A percentile compares a stretch with the other conserved stretches of the same genome.
These are phyloP conservation scores for Timandra comae DNA, from an alignment of 2,888 invertebrate genomes.

Conservation along the genomic window DNA sequence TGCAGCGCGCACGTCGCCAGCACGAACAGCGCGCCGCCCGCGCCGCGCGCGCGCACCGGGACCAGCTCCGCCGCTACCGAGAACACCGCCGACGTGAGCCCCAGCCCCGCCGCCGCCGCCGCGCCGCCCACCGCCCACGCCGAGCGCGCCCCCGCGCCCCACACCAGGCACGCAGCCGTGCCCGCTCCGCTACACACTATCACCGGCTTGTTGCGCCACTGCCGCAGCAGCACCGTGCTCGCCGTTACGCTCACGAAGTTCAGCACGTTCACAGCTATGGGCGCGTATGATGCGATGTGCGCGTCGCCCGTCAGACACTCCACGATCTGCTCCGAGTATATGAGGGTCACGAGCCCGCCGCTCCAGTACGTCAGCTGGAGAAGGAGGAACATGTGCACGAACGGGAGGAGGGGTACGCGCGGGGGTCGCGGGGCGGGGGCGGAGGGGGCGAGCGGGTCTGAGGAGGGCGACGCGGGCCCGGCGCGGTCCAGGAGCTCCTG, in stretches of 20 bases:
- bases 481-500: not conserved
- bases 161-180: conserved; percentile 2
- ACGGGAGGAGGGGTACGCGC: conserved; percentile 9
- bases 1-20: not conserved
- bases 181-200: conserved; percentile 5
- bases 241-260: conserved; percentile 4
- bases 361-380: conserved; percentile 22
- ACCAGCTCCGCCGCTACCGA: not conserved
- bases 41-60: not conserved
- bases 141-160: not conserved
- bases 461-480: not conserved
- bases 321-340: conserved; percentile 14
- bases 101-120: not conserved
- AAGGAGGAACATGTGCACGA: conserved; percentile 17
- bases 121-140: not conserved
- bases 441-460: not conserved
- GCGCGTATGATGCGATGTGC: conserved; percentile 6
- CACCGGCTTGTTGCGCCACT: conserved; percentile 6
- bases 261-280: conserved; percentile 7
- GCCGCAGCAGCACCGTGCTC: conserved; percentile 2
- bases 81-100: not conserved
- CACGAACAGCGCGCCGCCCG: not conserved
- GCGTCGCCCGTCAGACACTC: conserved; percentile 5
- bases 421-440: not conserved
- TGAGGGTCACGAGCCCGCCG: conserved; percentile 14